Percentiles rank a stretch among this genome's conserved stretches.
Conservation (phyloP, 64 coral and sea anemone genomes). For the Stylophora pistillata region DNA sequence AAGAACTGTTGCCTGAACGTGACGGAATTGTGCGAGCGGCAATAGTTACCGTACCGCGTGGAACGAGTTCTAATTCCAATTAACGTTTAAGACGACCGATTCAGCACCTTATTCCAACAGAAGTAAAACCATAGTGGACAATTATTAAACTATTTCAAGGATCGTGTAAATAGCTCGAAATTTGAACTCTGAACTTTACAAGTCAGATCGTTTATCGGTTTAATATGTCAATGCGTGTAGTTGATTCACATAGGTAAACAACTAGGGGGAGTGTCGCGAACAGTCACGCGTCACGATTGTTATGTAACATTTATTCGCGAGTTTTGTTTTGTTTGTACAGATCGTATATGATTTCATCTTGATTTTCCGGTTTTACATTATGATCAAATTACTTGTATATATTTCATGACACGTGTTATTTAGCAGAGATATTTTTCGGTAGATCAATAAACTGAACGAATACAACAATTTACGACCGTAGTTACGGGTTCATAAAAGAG, state of each 20-base stretch:
- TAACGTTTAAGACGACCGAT: constrained; percentile 37
- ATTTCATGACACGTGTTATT: too few relatives aligned
- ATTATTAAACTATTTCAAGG: neutral
- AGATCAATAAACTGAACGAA: too few relatives aligned
- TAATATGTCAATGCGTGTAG: neutral
- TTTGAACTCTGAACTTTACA: neutral
- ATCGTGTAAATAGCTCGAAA: neutral
- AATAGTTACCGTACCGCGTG: constrained; percentile 9
- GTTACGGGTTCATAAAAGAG: neutral
- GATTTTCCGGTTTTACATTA: too few relatives aligned
- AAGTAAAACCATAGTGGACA: constrained; percentile 18
- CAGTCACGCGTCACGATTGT: neutral
- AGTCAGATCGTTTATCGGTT: neutral
- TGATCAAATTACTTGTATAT: too few relatives aligned
- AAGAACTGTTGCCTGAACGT: constrained; percentile 25
- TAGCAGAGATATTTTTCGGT: too few relatives aligned
- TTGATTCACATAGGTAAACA: neutral
- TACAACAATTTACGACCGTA: neutral
- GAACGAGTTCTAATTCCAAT: constrained; percentile 4
- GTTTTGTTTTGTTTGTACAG: too few relatives aligned
- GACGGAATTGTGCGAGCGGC: constrained; percentile 50
- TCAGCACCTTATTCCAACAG: constrained; percentile 38
- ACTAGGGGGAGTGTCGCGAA: constrained; percentile 6
- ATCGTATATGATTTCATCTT: too few relatives aligned
- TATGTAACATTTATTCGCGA: too few relatives aligned